Evolutionary conservation across 2,113 vertebrate genomes (phyloP), one percentile per base, ranked within the genome.

Genomic region (Empidonax traillii): DNA sequence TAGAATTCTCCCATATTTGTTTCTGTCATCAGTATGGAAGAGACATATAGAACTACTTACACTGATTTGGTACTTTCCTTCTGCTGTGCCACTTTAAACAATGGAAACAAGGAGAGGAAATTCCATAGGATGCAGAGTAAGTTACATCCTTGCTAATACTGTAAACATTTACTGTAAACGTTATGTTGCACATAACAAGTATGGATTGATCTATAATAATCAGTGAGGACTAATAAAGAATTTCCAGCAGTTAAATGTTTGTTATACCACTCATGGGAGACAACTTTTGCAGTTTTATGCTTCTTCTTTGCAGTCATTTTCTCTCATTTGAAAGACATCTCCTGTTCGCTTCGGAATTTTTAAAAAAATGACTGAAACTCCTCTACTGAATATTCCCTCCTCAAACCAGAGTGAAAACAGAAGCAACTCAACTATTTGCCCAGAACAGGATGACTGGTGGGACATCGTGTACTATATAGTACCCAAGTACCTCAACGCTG

Each of bases 401-500:
- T 92, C 85, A 91, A 98, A 97, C 43, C 47, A 76, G 28, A 97
- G 75, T 58, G 90, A 72, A 84, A 41, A 47, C 12, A 16, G 51
- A 20, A 79, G 22, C 49, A 97, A 96, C 5, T 35, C 81, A 80
- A 89, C 87, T 4, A 18, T 62, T 72, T 98, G 97, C 6, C 85
- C 96, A 0, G 8, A 46, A 0, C 35, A 96, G 6, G 12, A 46
- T 0, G 94, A 87, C 8, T 96, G 93, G 82, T 99, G 98, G 99
- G 66, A 97, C 2, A 97, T 98, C 17, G 85, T 99, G 44, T 80
- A 94, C 49, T 39, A 28, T 15, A 44, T 96, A 43, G 68, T 98
- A 19, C 99, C 99, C 0, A 51, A 94, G 3, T 98, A 97, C 44
- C 97, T 98, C 44, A 23, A 97, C 82, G 2, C 95, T 68, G 52